These are phyloP conservation scores for Numenius phaeopus DNA, from an alignment of 2,797 vertebrate species.

Conservation along the genomic window DNA sequence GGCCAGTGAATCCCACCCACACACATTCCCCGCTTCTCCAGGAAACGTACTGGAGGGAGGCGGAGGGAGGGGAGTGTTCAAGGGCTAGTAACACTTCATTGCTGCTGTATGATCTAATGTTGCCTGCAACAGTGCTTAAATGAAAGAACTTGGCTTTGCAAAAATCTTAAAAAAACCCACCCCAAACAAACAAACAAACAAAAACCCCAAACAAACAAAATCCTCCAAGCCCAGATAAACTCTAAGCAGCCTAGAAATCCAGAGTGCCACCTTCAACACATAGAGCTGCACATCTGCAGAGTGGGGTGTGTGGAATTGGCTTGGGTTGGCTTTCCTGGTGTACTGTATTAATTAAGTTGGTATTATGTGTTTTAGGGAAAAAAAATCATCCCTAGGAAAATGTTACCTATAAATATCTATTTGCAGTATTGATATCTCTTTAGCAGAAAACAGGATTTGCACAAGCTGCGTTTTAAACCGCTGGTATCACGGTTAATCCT, in stretches of 20 bases:
- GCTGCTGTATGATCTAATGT: neutral
- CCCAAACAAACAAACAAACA: neutral
- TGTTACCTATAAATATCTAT: neutral
- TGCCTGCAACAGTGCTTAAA: neutral
- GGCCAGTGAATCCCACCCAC: neutral
- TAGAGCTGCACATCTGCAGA: neutral
- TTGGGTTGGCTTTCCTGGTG: neutral
- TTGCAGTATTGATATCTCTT: neutral
- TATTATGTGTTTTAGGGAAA: neutral
- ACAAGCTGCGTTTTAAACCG: conserved; percentile 17
- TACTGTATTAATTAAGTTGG: neutral
- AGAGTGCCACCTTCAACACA: neutral
- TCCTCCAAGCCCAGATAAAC: neutral
- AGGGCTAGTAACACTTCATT: neutral
- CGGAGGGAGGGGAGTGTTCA: neutral
- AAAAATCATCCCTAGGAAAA: neutral
- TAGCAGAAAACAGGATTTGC: conserved; percentile 54
- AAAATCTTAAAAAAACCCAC: neutral
- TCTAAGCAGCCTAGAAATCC: neutral
- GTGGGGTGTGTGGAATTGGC: neutral
- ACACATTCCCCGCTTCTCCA: neutral
- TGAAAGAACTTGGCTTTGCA: neutral
- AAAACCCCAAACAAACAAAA: neutral
- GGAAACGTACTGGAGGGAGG: neutral
- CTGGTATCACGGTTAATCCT: conserved; percentile 30